These are phyloP conservation scores for Papilio glaucus DNA, from an alignment of 1,140 invertebrate species.

Conservation along the genomic window DNA sequence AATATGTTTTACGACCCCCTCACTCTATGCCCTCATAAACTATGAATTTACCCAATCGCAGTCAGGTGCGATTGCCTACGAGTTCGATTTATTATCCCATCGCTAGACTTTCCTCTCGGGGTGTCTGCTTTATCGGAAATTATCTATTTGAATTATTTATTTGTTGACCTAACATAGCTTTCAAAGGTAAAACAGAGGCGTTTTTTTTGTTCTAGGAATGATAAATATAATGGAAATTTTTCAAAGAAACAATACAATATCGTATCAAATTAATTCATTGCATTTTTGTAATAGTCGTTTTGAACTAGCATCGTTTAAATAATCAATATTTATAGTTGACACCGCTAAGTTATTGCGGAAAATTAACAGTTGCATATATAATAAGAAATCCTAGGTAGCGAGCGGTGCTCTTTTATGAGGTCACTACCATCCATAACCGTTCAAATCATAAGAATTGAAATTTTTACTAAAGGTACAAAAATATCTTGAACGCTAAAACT, in stretches of 20 bases:
- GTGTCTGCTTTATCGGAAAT: conserved; percentile 50
- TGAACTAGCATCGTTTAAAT: not conserved
- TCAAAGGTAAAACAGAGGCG: not conserved
- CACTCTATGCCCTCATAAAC: conserved; percentile 64
- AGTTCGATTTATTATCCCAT: conserved; percentile 70
- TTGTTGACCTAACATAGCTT: not conserved
- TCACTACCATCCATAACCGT: not conserved
- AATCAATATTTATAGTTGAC: not conserved
- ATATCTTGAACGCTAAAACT: not conserved
- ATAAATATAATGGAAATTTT: not conserved
- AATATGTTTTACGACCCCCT: conserved; percentile 63
- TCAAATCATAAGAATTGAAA: not conserved
- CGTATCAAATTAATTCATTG: not conserved
- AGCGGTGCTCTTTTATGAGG: not conserved
- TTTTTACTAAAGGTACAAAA: not conserved
- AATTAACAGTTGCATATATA: not conserved
- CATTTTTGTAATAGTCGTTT: not conserved
- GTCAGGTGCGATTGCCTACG: conserved; percentile 72
- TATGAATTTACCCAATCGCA: conserved; percentile 75
- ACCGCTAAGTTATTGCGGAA: not conserved
- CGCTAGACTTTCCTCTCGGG: conserved; percentile 45
- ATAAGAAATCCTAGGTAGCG: not conserved
- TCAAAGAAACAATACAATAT: not conserved
- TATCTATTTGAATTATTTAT: conserved; percentile 63
- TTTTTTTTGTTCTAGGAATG: not conserved